phyloP scores from a whole-genome alignment of 2,797 vertebrate genomes.

The Eutrigla gurnardus region DNA sequence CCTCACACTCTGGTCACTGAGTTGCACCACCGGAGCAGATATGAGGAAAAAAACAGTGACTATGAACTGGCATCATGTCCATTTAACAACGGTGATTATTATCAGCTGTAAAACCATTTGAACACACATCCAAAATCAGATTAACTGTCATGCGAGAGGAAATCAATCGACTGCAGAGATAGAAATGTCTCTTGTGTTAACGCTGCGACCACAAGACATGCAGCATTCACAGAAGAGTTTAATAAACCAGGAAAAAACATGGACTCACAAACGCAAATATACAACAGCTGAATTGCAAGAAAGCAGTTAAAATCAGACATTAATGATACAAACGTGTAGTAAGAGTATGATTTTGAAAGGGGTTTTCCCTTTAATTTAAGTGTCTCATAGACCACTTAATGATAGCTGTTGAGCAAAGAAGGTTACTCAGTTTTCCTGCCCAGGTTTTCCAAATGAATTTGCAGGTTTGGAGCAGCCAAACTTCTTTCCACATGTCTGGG shows the following conservation, averaged over 20 bases:
- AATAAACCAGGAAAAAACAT: neutral
- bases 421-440: neutral
- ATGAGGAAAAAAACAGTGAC: neutral
- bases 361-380: constrained; percentile 2
- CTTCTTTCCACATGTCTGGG: constrained; percentile 36
- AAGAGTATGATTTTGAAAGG: neutral
- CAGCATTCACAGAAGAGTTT: neutral
- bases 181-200: neutral
- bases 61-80: neutral
- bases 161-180: neutral
- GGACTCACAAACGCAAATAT: neutral
- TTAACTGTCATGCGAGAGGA: neutral
- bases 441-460: constrained; percentile 26
- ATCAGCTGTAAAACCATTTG: constrained; percentile 7
- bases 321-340: neutral
- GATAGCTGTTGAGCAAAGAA: constrained; percentile 17
- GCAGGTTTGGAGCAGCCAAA: constrained; percentile 13
- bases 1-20: constrained; percentile 5
- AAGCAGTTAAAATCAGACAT: neutral
- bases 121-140: neutral
- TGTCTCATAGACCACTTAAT: constrained; percentile 6
- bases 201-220: neutral
- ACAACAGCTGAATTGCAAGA: neutral
- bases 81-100: neutral
- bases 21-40: neutral